phyloP scores from a whole-genome alignment of 1,140 invertebrate species.

The Oreohelix idahoensis region DNA sequence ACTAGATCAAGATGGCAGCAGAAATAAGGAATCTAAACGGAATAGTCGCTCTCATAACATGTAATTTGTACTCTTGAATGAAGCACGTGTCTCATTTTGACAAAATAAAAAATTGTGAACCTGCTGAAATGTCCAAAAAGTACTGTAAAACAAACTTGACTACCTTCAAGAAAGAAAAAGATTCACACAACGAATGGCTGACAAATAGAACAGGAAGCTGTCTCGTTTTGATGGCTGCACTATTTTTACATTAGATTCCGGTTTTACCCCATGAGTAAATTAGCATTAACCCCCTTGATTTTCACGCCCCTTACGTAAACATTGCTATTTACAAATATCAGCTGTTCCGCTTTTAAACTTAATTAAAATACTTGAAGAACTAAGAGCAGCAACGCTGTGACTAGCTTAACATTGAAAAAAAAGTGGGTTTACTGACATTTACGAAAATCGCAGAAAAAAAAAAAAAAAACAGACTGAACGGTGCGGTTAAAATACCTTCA shows the following conservation, averaged over 20 bases:
- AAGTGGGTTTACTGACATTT: no score
- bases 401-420: no score
- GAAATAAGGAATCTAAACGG: not conserved
- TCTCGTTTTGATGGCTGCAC: slow-evolving; percentile 12
- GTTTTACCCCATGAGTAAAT: not conserved
- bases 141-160: no score
- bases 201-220: slow-evolving; percentile 15
- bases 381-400: no score
- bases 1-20: slow-evolving; percentile 28
- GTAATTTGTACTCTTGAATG: not conserved
- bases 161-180: no score
- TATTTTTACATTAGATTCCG: slow-evolving; percentile 7
- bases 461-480: no score
- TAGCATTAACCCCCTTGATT: not conserved
- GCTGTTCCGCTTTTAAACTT: no score
- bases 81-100: slow-evolving; percentile 17
- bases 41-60: slow-evolving; percentile 7
- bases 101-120: not conserved
- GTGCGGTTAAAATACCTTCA: no score
- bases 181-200: not conserved
- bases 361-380: no score
- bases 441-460: no score
- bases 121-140: not conserved
- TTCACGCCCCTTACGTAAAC: no score
- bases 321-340: no score